These are phyloP conservation scores for Dolichoris vasculosae DNA, from an alignment of 1,140 invertebrate species.

Conservation along the genomic window DNA sequence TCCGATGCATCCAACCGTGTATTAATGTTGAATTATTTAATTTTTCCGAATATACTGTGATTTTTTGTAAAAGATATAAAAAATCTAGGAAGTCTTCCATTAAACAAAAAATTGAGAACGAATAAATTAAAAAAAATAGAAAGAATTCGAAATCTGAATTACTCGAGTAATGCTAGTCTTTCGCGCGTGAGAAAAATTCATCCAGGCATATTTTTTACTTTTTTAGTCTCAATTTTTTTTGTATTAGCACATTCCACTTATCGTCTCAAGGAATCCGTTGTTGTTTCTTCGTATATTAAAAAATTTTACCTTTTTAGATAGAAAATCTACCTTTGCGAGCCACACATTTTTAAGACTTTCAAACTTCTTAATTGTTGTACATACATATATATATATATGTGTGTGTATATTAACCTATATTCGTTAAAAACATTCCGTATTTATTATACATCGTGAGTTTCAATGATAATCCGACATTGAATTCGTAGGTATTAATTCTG, in stretches of 20 bases:
- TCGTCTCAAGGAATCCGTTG: neutral
- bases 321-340: neutral
- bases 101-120: neutral
- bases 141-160: neutral
- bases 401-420: neutral
- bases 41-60: no score
- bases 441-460: no score
- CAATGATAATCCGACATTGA: no score
- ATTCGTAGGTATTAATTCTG: no score
- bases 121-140: neutral
- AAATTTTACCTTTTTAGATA: neutral
- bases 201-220: slow-evolving; percentile 26
- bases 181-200: slow-evolving; percentile 29
- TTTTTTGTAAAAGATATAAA: neutral
- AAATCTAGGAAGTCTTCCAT: neutral
- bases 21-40: no score
- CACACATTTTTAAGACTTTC: neutral
- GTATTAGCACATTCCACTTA: neutral
- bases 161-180: neutral
- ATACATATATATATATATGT: neutral
- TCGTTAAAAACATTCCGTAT: no score
- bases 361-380: neutral
- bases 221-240: neutral
- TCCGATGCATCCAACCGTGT: no score
- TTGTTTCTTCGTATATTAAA: slow-evolving; percentile 19